phyloP scores from a whole-genome alignment of 2,888 invertebrate species.

The Poecilobothrus nobilitatus region DNA sequence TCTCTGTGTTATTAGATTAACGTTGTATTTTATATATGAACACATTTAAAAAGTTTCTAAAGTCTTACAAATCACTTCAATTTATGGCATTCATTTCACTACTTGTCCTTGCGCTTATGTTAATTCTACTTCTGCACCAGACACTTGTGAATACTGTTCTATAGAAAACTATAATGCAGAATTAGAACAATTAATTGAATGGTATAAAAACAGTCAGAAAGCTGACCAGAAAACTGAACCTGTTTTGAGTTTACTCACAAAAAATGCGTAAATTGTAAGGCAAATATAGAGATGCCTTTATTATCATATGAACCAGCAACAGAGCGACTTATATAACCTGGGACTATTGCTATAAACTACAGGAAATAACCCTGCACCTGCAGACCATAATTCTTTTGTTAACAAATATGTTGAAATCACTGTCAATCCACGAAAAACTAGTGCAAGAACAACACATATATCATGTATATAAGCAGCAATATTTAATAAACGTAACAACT shows the following conservation, averaged over 20 bases:
- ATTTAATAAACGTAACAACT: slow-evolving; percentile 79
- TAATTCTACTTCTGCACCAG: too few relatives aligned
- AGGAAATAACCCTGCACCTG: slow-evolving; percentile 94
- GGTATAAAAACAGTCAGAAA: too few relatives aligned
- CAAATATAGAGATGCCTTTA: slow-evolving; percentile 99
- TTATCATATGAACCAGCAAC: slow-evolving; percentile 99
- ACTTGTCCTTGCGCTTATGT: too few relatives aligned
- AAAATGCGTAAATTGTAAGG: slow-evolving; percentile 95
- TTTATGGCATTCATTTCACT: too few relatives aligned
- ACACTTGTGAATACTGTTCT: too few relatives aligned
- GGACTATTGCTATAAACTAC: slow-evolving; percentile 99
- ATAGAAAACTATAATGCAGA: too few relatives aligned
- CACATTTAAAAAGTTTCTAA: too few relatives aligned
- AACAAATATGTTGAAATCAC: slow-evolving; percentile 95
- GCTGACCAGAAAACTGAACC: slow-evolving; percentile 96
- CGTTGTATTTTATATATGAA: too few relatives aligned
- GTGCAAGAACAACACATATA: slow-evolving; percentile 97
- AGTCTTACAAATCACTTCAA: too few relatives aligned
- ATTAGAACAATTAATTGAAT: too few relatives aligned
- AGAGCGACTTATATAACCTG: slow-evolving; percentile 97
- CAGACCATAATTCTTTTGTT: slow-evolving; percentile 95
- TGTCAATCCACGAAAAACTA: slow-evolving; percentile 96
- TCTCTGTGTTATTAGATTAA: too few relatives aligned
- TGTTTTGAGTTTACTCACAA: slow-evolving; percentile 95
- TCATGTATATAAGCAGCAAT: slow-evolving; percentile 98